Base-by-base conservation (phyloP, 2,113 vertebrate genomes). In the Gadus chalcogrammus region DNA sequence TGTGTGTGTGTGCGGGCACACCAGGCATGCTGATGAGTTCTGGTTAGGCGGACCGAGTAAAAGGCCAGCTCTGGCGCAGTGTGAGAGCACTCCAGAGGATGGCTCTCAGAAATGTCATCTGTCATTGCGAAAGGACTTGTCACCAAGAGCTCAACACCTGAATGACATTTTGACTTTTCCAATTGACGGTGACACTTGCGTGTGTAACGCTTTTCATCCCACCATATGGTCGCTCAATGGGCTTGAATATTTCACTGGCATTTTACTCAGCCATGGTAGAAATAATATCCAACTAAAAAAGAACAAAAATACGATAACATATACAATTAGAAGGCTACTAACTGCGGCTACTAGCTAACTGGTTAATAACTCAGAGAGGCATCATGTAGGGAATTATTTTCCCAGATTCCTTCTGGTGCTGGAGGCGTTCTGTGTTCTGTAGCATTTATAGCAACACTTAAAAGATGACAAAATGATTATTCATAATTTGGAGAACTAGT, bases 21-120 rank as follows among this genome's bases (percentile, higher is more conserved):
- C 42, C 2, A n/a, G 42, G 15, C 22, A 71, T 77, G 67, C 68
- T 84, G 85, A 84, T 84, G 79, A 82, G 80, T 81, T 55, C 77
- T 85, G 78, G 72, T 82, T 74, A 78, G 77, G 84, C 81, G 80
- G 83, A 71, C 69, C 53, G 75, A 83, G 84, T 72, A 70, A 88
- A 89, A 90, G 84, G 87, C 80, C 84, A 85, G 80, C 77, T 84
- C 84, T 84, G 81, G 82, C 78, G 85, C 80, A 64, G 72, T 8
- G 78, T 74, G 76, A 80, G 68, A 79, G 61, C 56, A 72, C 75
- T 85, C 75, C 83, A 76, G 78, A 82, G 81, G 79, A 76, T 79
- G 82, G 79, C 85, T 83, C 76, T 69, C 77, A 77, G 72, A 91
- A 90, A 91, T 89, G 90, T 90, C 86, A 91, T 79, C 84, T 84